Evolutionary conservation across 2,888 invertebrate species (phyloP).

Genomic region (Hyposoter didymator): DNA sequence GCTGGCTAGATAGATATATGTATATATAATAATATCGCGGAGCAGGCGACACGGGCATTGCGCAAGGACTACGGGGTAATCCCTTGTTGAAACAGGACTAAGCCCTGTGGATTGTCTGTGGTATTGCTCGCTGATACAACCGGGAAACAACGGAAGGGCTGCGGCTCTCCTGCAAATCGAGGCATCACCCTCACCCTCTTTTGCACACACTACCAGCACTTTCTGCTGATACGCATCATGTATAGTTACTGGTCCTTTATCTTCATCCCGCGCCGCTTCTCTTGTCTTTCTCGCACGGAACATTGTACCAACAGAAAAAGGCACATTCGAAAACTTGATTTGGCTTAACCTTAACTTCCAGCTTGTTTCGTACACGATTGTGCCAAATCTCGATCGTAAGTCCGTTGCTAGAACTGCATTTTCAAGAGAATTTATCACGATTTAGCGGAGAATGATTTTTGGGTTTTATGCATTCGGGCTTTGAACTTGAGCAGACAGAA

Average conservation of each 20-base stretch:
- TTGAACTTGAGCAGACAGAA: background rate
- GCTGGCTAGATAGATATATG: background rate
- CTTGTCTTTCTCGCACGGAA: slow-evolving; percentile 32
- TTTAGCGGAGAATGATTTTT: too few species aligned
- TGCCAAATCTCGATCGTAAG: background rate
- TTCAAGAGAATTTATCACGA: background rate
- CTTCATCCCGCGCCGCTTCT: slow-evolving; percentile 64
- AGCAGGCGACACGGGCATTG: slow-evolving; percentile 52
- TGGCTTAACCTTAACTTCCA: slow-evolving; percentile 38
- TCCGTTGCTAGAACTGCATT: background rate
- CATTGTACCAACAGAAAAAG: slow-evolving; percentile 14
- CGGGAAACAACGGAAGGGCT: slow-evolving; percentile 72
- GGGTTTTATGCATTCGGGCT: too few species aligned
- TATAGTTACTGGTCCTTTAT: slow-evolving; percentile 65
- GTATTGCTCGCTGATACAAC: slow-evolving; percentile 82
- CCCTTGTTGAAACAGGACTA: slow-evolving; percentile 84
- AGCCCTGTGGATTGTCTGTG: slow-evolving; percentile 83
- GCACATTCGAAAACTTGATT: slow-evolving; percentile 38
- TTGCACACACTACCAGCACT: slow-evolving; percentile 64
- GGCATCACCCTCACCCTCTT: slow-evolving; percentile 54
- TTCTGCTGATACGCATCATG: slow-evolving; percentile 61
- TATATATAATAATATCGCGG: slow-evolving; percentile 45
- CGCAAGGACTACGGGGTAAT: slow-evolving; percentile 77
- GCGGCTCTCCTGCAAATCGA: slow-evolving; percentile 50
- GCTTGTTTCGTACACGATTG: slow-evolving; percentile 40